These are phyloP conservation scores for Thamnophis sirtalis DNA, from an alignment of 2,113 vertebrate species.

Conservation along the genomic window DNA sequence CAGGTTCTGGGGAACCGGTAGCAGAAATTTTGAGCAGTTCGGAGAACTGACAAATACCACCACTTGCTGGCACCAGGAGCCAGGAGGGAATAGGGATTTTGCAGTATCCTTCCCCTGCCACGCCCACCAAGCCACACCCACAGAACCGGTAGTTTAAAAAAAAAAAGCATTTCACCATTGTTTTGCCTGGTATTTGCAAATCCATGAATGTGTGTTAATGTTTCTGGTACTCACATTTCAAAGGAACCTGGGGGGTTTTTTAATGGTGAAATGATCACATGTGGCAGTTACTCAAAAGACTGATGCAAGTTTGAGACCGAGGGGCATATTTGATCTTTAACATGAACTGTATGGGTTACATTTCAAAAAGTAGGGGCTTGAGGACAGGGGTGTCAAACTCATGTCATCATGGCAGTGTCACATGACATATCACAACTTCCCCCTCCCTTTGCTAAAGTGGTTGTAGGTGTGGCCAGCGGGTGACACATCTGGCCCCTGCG, in stretches of 20 bases:
- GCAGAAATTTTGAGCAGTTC: too few relatives aligned
- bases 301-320: neutral
- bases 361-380: neutral
- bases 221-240: neutral
- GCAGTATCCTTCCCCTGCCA: too few relatives aligned
- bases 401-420: fast-evolving
- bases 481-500: fast-evolving
- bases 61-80: too few relatives aligned
- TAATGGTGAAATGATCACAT: neutral
- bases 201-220: neutral
- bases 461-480: too few relatives aligned
- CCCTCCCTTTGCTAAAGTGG: too few relatives aligned
- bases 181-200: neutral
- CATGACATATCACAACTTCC: too few relatives aligned
- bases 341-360: neutral
- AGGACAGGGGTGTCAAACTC: neutral
- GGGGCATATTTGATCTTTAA: neutral
- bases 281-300: neutral
- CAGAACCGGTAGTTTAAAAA: too few relatives aligned
- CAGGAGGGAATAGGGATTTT: too few relatives aligned
- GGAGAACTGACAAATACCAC: too few relatives aligned
- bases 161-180: too few relatives aligned
- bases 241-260: neutral
- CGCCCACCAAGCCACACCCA: too few relatives aligned
- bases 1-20: too few relatives aligned